A percentile compares a stretch with the other conserved stretches of the same genome.
Evolutionary conservation across 30 jellyfish, hydroid and myxozoan genomes (phyloP).

Genomic region (Hydractinia echinata): DNA sequence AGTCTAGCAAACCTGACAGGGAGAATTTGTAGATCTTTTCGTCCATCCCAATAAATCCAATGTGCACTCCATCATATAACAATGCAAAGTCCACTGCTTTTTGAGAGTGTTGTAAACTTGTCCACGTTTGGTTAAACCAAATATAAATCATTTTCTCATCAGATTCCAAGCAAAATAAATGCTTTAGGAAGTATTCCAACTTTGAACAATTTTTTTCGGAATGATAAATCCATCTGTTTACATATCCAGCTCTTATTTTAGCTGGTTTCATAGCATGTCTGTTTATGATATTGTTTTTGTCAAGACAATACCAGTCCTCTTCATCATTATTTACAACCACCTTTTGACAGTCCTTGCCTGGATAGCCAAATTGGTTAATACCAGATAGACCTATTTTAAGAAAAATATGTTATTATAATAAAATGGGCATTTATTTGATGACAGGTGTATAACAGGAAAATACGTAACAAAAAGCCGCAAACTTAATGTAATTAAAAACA

Average conservation of each 20-base stretch:
- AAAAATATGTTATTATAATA: too few species aligned
- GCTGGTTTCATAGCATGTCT: neutral
- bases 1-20: neutral
- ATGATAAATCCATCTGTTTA: neutral
- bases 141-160: neutral
- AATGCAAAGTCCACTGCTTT: neutral
- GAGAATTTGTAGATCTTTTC: neutral
- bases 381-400: neutral
- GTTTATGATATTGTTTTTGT: neutral
- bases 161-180: slow-evolving; percentile 1
- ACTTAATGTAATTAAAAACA: too few species aligned
- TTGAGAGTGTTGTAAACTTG: neutral
- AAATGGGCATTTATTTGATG: too few species aligned
- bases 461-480: too few species aligned
- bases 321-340: neutral
- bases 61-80: neutral
- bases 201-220: neutral
- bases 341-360: neutral
- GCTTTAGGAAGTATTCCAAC: neutral
- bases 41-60: neutral
- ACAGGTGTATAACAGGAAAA: too few species aligned
- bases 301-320: neutral
- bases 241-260: neutral
- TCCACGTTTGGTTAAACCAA: slow-evolving; percentile 2
- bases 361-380: neutral